Evolutionary conservation across 2,113 vertebrate genomes (phyloP), one percentile per base, ranked within the genome.

Genomic region (Leptobrachium leishanense): DNA sequence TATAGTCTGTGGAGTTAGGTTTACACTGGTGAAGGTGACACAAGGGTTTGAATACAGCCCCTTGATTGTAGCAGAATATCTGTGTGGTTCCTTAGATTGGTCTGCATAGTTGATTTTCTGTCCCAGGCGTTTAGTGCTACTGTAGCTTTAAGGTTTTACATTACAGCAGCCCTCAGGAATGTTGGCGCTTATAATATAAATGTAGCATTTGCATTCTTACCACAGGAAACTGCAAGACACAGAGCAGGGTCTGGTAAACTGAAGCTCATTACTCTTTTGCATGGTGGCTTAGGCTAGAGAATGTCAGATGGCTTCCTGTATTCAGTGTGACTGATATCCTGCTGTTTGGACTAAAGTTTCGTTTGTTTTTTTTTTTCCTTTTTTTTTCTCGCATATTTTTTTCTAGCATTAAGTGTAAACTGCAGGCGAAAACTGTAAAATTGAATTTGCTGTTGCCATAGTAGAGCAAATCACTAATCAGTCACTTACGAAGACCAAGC

Each of bases 161-260:
- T 62, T 77, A 46, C 54, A 59, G 39, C 10, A 10, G 53, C 5
- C 43, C 5, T 50, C 12, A 62, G 42, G 67, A 41, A 77, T 70
- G 43, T 11, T 40, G 59, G 12, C 55, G 55, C 31, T 46, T 77
- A 40, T 62, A 63, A 70, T 70, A 40, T 46, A 63, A 70, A 62
- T 69, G 54, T 77, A 70, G 42, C 66, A 50, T 64, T 64, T 74
- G 43, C 54, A 9, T 46, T 44, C 62, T 46, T 63, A 63, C 76
- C 67, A 63, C 67, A 63, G 76, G 43, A 77, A 70, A 46, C 55
- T 12, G 67, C 67, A 71, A 69, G 53, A 15, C 6, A 63, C 62
- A 64, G 62, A 31, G 10, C 40, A 20, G 7, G 68, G 15, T 44
- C 75, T 57, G 31, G 2, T 15, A 67, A 10, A 67, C 3, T 20